A percentile compares a stretch with the other conserved stretches of the same genome.
phyloP scores from a whole-genome alignment of 2,797 vertebrate genomes.

The Furcifer pardalis region DNA sequence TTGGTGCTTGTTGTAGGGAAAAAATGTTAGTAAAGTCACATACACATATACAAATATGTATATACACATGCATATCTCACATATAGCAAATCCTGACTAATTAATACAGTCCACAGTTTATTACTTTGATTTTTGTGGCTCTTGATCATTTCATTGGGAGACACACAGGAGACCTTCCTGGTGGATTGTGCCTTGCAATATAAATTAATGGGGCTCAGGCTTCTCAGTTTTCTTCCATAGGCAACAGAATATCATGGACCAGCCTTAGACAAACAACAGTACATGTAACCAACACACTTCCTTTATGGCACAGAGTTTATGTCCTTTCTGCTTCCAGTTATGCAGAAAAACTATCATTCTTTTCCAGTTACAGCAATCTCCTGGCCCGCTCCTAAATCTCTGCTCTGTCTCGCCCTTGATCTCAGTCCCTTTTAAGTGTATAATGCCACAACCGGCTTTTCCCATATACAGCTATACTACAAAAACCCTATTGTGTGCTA shows the following conservation, averaged over 20 bases:
- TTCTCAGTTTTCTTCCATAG: background rate
- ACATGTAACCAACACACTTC: background rate
- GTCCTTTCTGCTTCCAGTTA: background rate
- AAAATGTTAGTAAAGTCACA: background rate
- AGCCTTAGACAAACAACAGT: background rate
- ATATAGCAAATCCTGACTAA: background rate
- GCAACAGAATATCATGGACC: background rate
- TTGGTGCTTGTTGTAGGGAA: background rate
- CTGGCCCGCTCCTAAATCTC: background rate
- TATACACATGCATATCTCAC: background rate
- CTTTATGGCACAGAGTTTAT: background rate
- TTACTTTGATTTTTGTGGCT: too few relatives aligned
- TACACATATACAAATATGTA: background rate
- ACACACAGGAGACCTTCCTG: background rate
- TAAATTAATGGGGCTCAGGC: background rate
- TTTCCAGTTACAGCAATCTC: conserved; percentile 1
- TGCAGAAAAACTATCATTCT: conserved; percentile 7
- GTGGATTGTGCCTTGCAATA: too few relatives aligned
- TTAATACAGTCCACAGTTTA: background rate
- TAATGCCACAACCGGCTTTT: background rate
- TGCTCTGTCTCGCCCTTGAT: conserved; percentile 16
- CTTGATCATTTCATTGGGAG: background rate
- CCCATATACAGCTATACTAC: conserved; percentile 24
- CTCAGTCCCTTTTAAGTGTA: conserved; percentile 16
- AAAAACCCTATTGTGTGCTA: conserved; percentile 36